These are phyloP conservation scores for Xestia sexstrigata DNA, from an alignment of 2,888 invertebrate species.

Conservation along the genomic window DNA sequence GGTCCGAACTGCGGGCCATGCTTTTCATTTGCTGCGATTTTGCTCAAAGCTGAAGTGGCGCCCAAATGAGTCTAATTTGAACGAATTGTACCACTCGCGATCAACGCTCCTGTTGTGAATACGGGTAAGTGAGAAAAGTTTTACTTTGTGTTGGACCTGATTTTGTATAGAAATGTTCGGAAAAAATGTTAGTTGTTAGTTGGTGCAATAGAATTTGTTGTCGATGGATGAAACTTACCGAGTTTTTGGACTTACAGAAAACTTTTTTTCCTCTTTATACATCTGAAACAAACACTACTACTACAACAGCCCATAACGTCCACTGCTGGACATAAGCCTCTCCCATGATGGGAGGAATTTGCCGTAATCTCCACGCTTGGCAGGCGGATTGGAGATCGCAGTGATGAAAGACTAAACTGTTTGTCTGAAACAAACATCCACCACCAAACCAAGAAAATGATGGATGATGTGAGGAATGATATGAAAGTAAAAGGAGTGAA, in stretches of 20 bases:
- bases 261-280: not conserved
- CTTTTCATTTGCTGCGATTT: conserved; percentile 77
- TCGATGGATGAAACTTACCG: conserved; percentile 2
- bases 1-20: conserved; percentile 68
- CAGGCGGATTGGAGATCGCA: too few relatives aligned
- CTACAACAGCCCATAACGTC: too few relatives aligned
- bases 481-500: too few relatives aligned
- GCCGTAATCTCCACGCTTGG: too few relatives aligned
- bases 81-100: conserved; percentile 72
- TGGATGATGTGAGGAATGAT: too few relatives aligned
- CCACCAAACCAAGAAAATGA: too few relatives aligned
- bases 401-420: too few relatives aligned
- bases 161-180: conserved; percentile 48
- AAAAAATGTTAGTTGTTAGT: conserved; percentile 29
- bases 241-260: not conserved
- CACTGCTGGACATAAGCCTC: too few relatives aligned
- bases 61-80: conserved; percentile 79
- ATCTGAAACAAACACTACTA: too few relatives aligned
- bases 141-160: conserved; percentile 26
- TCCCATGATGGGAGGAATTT: too few relatives aligned
- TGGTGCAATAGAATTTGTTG: conserved; percentile 3
- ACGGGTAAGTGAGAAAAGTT: conserved; percentile 57
- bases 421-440: too few relatives aligned
- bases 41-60: conserved; percentile 67
- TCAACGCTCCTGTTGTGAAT: conserved; percentile 66